Conservation (phyloP, 2,797 vertebrate species). For the Potorous gilbertii region DNA sequence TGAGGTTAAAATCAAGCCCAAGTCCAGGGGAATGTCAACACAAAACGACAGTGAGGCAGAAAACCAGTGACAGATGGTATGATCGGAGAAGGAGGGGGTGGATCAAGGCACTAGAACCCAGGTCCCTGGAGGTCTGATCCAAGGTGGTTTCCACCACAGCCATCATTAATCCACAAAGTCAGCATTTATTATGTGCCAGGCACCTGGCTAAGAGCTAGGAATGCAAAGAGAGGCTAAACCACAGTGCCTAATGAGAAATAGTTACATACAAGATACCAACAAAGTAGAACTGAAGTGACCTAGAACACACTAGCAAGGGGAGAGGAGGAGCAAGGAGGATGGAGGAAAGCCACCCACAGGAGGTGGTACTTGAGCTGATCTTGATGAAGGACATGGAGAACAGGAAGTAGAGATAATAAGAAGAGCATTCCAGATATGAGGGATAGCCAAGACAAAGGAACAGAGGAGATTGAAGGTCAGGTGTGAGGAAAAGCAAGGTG, state of each 20-base stretch:
- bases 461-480: too few species aligned
- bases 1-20: too few species aligned
- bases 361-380: fast-evolving
- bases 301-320: too few species aligned
- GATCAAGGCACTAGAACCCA: too few species aligned
- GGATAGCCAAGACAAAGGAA: too few species aligned
- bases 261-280: too few species aligned
- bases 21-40: not conserved
- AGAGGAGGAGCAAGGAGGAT: fast-evolving
- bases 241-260: not conserved
- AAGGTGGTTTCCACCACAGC: too few species aligned
- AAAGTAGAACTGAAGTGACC: too few species aligned
- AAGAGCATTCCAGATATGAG: not conserved
- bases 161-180: fast-evolving
- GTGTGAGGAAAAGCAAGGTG: too few species aligned
- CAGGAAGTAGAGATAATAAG: fast-evolving
- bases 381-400: not conserved
- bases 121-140: too few species aligned
- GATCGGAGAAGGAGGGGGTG: too few species aligned
- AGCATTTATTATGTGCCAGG: not conserved
- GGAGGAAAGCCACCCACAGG: not conserved
- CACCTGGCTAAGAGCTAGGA: not conserved
- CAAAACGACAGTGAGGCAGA: fast-evolving
- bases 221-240: fast-evolving
- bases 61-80: fast-evolving